These are phyloP conservation scores for Pilophorus perplexus DNA, from an alignment of 2,888 invertebrate genomes.

Conservation along the genomic window DNA sequence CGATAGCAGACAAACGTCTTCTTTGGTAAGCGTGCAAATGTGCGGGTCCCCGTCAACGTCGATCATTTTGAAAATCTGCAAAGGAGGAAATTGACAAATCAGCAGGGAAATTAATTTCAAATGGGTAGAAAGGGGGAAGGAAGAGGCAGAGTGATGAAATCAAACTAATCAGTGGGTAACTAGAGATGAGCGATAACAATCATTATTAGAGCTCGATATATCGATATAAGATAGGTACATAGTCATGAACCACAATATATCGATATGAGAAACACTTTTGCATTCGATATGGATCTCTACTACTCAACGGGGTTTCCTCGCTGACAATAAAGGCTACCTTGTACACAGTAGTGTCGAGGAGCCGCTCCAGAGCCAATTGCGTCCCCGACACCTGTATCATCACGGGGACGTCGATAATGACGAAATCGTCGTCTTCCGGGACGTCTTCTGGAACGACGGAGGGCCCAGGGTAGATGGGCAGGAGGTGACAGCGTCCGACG, in stretches of 20 bases:
- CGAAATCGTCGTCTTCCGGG: constrained; percentile 10
- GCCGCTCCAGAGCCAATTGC: constrained; percentile 15
- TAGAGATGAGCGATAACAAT: no score
- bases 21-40: constrained; percentile 17
- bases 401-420: constrained; percentile 9
- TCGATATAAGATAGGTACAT: no score
- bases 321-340: no score
- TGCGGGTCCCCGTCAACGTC: constrained; percentile 20
- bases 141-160: no score
- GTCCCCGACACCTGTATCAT: constrained; percentile 25
- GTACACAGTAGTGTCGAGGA: constrained; percentile 10
- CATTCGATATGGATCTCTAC: no score
- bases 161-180: no score
- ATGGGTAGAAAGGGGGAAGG: no score
- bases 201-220: no score
- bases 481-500: constrained; percentile 9
- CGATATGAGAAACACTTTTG: no score
- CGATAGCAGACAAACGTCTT: constrained; percentile 21
- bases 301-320: no score
- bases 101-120: no score
- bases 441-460: constrained; percentile 5
- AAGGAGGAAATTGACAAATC: not conserved
- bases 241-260: no score
- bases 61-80: constrained; percentile 35
- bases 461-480: constrained; percentile 24